Evolutionary conservation across 2,113 vertebrate species (phyloP).

Genomic region (Aplodontia rufa): DNA sequence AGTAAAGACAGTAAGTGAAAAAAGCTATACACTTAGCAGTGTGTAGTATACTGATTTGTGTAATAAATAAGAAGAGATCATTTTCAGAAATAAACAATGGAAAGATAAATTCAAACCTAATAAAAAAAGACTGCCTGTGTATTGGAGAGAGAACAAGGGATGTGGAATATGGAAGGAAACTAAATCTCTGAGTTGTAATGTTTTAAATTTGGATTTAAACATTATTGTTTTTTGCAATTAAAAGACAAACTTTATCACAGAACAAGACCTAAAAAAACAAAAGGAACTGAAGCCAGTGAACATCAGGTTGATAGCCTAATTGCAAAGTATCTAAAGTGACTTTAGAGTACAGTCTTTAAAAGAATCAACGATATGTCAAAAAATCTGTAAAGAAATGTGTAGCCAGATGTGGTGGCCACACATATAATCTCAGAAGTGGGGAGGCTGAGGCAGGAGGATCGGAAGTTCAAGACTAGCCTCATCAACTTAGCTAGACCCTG

Average conservation of each 20-base stretch:
- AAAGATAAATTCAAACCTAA: conserved; percentile 5
- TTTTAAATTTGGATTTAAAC: neutral
- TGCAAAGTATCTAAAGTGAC: neutral
- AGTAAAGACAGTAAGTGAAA: neutral
- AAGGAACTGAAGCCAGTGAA: neutral
- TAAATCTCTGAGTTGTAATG: neutral
- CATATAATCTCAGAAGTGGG: too few relatives aligned
- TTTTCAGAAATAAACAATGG: conserved; percentile 16
- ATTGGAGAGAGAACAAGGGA: neutral
- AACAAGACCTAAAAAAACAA: conserved; percentile 1
- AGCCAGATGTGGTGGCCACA: too few relatives aligned
- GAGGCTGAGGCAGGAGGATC: too few relatives aligned
- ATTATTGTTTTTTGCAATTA: neutral
- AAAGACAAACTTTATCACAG: neutral
- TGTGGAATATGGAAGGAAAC: neutral
- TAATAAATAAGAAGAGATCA: neutral
- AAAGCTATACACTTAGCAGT: neutral
- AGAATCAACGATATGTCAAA: neutral
- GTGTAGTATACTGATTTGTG: neutral
- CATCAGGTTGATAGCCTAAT: neutral
- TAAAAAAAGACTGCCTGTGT: neutral
- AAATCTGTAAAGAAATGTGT: neutral
- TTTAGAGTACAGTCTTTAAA: neutral
- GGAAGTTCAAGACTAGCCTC: too few relatives aligned
- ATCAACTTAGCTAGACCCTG: too few relatives aligned